Evolutionary conservation across 2,797 vertebrate species (phyloP), one percentile per base, ranked within the genome.

Genomic region (Rallus crepitans): DNA sequence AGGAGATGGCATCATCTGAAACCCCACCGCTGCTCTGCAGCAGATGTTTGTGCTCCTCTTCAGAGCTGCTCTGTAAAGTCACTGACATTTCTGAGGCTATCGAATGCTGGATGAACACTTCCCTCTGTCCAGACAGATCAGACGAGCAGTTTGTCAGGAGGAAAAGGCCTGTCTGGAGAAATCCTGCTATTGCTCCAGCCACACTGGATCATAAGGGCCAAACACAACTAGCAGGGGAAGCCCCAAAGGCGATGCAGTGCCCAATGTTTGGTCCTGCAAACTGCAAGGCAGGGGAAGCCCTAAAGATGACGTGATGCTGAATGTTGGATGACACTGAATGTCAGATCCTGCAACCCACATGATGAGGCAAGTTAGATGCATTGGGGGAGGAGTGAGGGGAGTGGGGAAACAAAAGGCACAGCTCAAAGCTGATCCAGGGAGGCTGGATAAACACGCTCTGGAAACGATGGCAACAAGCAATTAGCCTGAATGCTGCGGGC

Each of bases 401-500:
- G 42, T 45, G 42, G 42, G 42, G 57, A 95, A 96, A 90, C 90
- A 96, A 97, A 96, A 90, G 92, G 47, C 77, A 40, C 35, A 16
- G 77, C 82, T 95, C 92, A 84, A 87, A 84, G 90, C 87, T 79
- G 79, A 92, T 83, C 72, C 69, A 52, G 56, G 85, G 33, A 87
- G 82, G 80, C 90, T 94, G 82, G 80, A 90, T 91, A 87, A 94
- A 96, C 80, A 93, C 1, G 1, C 66, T 90, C 80, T 1, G 13
- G 90, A 90, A 96, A 94, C 11, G 53, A 96, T 64, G 56, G 93
- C 89, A 95, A 94, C 82, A 91, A 90, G 91, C 77, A 93, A 95
- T 95, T 94, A 94, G 80, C 39, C 3, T 6, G 91, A 91, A 91
- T 47, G 56, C 73, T 84, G 66, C 80, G 91, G 91, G 77, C 91